Percentiles rank a stretch among this genome's conserved stretches.
Conservation (phyloP, 2,113 vertebrate genomes). For the Psephotus haematonotus region DNA sequence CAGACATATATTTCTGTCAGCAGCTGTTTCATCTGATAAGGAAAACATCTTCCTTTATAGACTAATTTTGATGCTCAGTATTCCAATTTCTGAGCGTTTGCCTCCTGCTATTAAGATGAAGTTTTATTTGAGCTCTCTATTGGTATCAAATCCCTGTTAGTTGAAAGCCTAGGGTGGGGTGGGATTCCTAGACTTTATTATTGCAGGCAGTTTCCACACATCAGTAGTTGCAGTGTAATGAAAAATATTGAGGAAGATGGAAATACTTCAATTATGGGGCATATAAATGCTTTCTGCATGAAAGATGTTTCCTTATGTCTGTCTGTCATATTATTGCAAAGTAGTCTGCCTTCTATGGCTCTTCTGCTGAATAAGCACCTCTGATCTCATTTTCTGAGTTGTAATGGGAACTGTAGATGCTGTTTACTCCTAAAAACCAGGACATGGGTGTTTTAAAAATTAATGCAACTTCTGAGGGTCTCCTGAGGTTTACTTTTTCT, state of each 20-base stretch:
- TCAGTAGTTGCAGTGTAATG: neutral
- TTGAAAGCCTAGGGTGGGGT: neutral
- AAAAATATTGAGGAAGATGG: neutral
- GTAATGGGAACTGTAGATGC: neutral
- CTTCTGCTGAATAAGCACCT: constrained; percentile 39
- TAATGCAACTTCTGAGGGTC: neutral
- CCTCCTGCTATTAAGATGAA: neutral
- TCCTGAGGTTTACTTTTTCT: neutral
- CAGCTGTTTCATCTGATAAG: neutral
- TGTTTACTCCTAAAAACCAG: constrained; percentile 4
- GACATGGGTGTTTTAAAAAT: constrained; percentile 27
- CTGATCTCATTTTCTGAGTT: neutral
- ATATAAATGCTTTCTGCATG: neutral
- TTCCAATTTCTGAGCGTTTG: neutral
- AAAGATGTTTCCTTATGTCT: neutral
- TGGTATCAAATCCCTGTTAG: neutral
- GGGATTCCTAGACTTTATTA: neutral
- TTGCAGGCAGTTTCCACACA: neutral
- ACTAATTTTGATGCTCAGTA: neutral
- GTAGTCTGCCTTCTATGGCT: neutral
- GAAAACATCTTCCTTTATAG: neutral
- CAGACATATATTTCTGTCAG: neutral
- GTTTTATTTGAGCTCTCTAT: neutral
- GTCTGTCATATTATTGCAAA: neutral
- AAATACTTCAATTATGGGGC: neutral